Conservation (phyloP, 2,888 invertebrate genomes). For the Megaustenia siamemsis region DNA sequence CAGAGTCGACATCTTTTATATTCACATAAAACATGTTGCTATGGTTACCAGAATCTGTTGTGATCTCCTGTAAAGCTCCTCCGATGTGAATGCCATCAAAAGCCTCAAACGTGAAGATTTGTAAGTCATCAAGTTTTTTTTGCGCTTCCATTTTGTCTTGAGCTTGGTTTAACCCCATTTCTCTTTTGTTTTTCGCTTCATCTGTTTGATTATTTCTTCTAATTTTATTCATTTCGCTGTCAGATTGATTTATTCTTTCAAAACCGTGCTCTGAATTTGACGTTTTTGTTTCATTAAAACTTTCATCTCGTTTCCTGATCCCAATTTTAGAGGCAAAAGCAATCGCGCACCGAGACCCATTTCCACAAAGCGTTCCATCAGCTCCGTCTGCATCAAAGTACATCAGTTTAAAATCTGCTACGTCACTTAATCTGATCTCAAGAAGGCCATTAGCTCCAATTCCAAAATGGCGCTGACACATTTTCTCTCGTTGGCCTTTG, state of each 20-base stretch:
- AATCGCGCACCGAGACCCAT: conserved; percentile 63
- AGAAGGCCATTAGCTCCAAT: conserved; percentile 65
- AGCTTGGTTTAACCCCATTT: no score
- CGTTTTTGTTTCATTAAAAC: background rate
- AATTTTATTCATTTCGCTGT: background rate
- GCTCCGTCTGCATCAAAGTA: conserved; percentile 63
- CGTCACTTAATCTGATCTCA: conserved; percentile 43
- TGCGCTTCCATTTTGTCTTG: no score
- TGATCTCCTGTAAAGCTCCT: background rate
- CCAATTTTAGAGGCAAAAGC: conserved; percentile 58
- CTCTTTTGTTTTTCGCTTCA: background rate
- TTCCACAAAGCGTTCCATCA: conserved; percentile 63
- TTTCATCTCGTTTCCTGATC: background rate
- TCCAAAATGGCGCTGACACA: conserved; percentile 63
- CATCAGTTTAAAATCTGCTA: conserved; percentile 54
- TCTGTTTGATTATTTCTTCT: no score
- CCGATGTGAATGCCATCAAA: conserved; percentile 57
- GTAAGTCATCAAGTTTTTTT: no score
- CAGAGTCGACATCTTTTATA: conserved; percentile 41
- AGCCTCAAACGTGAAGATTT: conserved; percentile 52
- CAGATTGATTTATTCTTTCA: background rate
- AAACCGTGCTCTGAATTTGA: background rate
- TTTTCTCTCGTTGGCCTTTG: conserved; percentile 7
- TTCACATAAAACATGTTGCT: conserved; percentile 33
- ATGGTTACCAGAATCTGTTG: background rate